These are phyloP conservation scores for Okapia johnstoni DNA, from an alignment of 2,113 vertebrate species.

Conservation along the genomic window DNA sequence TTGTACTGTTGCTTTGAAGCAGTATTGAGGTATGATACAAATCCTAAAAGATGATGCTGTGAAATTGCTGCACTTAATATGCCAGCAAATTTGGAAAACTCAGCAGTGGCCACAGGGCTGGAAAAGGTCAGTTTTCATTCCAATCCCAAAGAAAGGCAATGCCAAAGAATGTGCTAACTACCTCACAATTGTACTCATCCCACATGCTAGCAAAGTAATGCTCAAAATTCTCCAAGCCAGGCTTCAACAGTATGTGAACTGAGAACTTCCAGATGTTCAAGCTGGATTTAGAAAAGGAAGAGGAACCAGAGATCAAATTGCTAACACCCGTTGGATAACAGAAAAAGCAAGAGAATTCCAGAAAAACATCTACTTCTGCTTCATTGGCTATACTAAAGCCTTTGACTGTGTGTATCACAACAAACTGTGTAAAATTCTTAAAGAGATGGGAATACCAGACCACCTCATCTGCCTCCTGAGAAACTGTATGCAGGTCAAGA, in stretches of 20 bases:
- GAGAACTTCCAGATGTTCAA: background rate
- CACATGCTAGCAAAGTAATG: background rate
- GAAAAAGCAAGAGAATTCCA: background rate
- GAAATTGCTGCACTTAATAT: background rate
- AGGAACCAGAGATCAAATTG: background rate
- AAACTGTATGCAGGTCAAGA: background rate
- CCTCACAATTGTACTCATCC: background rate
- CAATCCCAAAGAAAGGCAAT: background rate
- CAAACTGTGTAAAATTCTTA: background rate
- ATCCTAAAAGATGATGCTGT: background rate
- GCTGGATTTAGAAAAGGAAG: background rate
- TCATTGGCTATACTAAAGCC: background rate
- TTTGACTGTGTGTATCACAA: background rate
- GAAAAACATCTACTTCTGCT: background rate
- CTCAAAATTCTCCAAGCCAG: background rate
- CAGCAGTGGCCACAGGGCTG: background rate
- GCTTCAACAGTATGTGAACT: background rate
- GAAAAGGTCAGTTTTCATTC: background rate
- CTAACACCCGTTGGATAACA: rapidly evolving
- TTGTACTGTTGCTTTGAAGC: background rate
- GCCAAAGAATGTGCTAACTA: background rate
- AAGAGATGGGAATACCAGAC: background rate
- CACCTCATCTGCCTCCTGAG: background rate
- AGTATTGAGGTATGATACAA: background rate
- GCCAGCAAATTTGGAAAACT: background rate